A percentile compares a stretch with the other conserved stretches of the same genome.
These are phyloP conservation scores for Drosophila parvula DNA, from an alignment of 1,140 invertebrate species.

Conservation along the genomic window DNA sequence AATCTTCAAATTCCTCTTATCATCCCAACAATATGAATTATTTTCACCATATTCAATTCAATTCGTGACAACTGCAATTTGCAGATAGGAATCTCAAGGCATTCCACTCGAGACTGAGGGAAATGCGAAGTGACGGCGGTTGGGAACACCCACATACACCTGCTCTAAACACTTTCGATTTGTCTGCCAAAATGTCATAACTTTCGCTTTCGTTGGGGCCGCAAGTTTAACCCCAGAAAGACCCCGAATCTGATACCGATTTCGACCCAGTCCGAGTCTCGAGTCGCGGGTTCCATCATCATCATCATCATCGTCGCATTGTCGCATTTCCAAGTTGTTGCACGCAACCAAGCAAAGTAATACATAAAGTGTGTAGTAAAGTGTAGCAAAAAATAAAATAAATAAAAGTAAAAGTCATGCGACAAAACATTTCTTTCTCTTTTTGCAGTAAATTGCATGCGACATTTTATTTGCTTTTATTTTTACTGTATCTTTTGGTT, in stretches of 20 bases:
- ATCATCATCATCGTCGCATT: constrained; percentile 11
- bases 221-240: constrained; percentile 36
- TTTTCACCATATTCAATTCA: not conserved
- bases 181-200: constrained; percentile 74
- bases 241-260: constrained; percentile 14
- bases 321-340: constrained; percentile 59
- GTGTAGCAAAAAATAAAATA: constrained; percentile 19
- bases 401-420: constrained; percentile 73
- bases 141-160: constrained; percentile 22
- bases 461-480: constrained; percentile 50
- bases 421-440: constrained; percentile 46
- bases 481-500: constrained; percentile 14
- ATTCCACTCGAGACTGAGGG: constrained; percentile 14
- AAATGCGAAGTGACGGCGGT: not conserved
- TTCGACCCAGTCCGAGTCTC: constrained; percentile 41
- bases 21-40: too few relatives aligned
- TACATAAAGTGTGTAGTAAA: constrained; percentile 44
- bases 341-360: constrained; percentile 59
- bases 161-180: constrained; percentile 58
- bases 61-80: constrained; percentile 66
- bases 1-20: too few relatives aligned
- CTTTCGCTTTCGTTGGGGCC: constrained; percentile 67
- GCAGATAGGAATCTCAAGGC: constrained; percentile 40
- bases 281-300: constrained; percentile 28
- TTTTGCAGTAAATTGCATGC: constrained; percentile 77